A percentile compares a stretch with the other conserved stretches of the same genome.
phyloP scores from a whole-genome alignment of 92 coral and sea anemone genomes.

The Ricordea florida region DNA sequence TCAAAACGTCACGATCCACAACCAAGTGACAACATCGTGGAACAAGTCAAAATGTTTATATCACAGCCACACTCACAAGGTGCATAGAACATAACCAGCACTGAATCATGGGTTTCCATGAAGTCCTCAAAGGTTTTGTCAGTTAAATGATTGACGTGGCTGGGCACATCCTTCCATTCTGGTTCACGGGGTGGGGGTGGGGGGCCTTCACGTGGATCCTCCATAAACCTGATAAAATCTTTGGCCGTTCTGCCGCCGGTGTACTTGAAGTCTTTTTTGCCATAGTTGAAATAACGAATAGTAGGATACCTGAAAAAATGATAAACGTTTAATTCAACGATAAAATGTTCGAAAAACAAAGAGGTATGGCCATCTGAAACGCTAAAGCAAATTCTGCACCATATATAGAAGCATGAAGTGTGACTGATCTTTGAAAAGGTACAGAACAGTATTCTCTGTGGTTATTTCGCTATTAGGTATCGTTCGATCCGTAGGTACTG shows the following conservation, averaged over 20 bases:
- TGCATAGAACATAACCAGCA: constrained; percentile 98
- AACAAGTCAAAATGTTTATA: no score
- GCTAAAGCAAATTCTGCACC: no score
- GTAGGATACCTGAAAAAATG: constrained; percentile 80
- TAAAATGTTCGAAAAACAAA: no score
- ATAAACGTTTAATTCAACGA: background rate
- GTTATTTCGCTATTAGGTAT: no score
- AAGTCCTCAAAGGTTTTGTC: constrained; percentile 80
- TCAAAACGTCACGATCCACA: no score
- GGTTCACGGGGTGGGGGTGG: constrained; percentile 94
- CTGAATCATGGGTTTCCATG: constrained; percentile 76
- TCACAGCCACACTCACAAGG: constrained; percentile 90
- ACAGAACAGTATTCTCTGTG: no score
- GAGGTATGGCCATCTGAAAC: no score
- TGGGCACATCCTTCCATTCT: constrained; percentile 88
- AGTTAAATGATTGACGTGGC: constrained; percentile 83
- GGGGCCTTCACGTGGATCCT: constrained; percentile 91
- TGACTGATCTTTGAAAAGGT: no score
- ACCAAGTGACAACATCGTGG: no score
- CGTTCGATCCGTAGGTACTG: no score
- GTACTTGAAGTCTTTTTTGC: constrained; percentile 94
- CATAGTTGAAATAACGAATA: constrained; percentile 89
- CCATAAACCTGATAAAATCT: constrained; percentile 93
- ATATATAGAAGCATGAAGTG: no score
- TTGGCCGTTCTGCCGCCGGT: constrained; percentile 85